Base-by-base conservation (phyloP, 2,888 invertebrate genomes). In the Drosophila villosipedis region DNA sequence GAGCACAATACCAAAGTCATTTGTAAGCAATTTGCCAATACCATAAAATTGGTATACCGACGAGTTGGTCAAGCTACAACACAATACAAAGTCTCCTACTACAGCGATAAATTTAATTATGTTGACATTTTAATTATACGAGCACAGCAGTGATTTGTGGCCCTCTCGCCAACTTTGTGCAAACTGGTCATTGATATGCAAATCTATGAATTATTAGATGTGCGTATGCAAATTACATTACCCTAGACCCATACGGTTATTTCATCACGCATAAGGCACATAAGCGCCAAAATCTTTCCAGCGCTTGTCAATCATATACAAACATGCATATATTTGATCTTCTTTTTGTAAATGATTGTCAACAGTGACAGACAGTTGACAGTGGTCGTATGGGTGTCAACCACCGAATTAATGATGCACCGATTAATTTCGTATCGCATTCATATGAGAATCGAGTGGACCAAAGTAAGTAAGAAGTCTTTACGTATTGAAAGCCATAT, bases 41-140 rank as follows among this genome's bases (percentile, higher is more conserved):
- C n/a, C 53, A 68, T 58, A 62, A 69, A 65, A 60, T 58, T 10
- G 25, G 25, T 30, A 14, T 14, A 25, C 7, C 12, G 30, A 22
- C 22, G 22, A 39, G 22, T 10, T 47, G 43, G 52, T 41, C 31
- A 47, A 31, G 10, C 14, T n/a, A 39, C n/a, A 55, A 41, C 71
- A 25, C 22, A 22, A 14, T 16, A 3, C 19, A n/a, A 50, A 60
- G 30, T 61, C 55, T 66, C 30, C 57, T 61, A 69, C 55, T 80
- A 73, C 41, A 50, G 75, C 74, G 59, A 90, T 85, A 78, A 85
- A 90, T 85, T 85, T 69, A 90, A 89, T 90, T 83, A 86, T 66
- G 89, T 71, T 67, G 90, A 90, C 89, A 89, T 86, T 73, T 83
- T 90, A 89, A 90, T 89, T 85, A 89, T 64, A 68, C 55, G 33